These are phyloP conservation scores for Xiphorhynchus erythropygius DNA, from an alignment of 2,797 vertebrate genomes.

Conservation along the genomic window DNA sequence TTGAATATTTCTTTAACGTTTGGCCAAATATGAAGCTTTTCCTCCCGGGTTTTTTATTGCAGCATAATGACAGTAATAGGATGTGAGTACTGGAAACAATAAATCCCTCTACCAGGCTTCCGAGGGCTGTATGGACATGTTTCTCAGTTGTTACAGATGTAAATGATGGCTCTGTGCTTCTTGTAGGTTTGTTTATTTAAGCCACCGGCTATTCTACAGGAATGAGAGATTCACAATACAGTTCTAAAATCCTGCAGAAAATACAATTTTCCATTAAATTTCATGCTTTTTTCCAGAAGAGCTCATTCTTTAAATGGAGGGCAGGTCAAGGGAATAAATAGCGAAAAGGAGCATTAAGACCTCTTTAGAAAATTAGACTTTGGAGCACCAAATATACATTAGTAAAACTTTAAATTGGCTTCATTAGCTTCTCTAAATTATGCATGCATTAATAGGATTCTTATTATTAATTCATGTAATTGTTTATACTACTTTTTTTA, in stretches of 20 bases:
- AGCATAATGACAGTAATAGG: background rate
- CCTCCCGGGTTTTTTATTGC: background rate
- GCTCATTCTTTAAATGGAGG: background rate
- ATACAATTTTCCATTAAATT: background rate
- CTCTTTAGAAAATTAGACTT: constrained; percentile 42
- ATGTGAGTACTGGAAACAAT: background rate
- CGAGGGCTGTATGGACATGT: background rate
- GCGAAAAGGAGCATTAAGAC: background rate
- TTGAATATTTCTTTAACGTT: background rate
- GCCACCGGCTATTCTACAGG: background rate
- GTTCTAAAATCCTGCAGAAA: constrained; percentile 1
- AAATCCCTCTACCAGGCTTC: background rate
- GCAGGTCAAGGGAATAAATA: background rate
- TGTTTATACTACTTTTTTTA: constrained; percentile 55
- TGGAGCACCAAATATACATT: constrained; percentile 55
- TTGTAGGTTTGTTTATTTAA: background rate
- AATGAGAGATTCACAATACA: background rate
- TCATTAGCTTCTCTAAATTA: constrained; percentile 55
- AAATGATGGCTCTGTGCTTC: background rate
- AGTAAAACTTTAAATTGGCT: constrained; percentile 50
- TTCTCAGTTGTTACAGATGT: background rate
- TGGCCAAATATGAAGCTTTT: background rate
- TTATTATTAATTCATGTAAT: constrained; percentile 68
- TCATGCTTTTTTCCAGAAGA: background rate
- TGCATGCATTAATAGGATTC: constrained; percentile 23